Base-by-base conservation (phyloP, 2,888 invertebrate species). In the Pandemis heparana region DNA sequence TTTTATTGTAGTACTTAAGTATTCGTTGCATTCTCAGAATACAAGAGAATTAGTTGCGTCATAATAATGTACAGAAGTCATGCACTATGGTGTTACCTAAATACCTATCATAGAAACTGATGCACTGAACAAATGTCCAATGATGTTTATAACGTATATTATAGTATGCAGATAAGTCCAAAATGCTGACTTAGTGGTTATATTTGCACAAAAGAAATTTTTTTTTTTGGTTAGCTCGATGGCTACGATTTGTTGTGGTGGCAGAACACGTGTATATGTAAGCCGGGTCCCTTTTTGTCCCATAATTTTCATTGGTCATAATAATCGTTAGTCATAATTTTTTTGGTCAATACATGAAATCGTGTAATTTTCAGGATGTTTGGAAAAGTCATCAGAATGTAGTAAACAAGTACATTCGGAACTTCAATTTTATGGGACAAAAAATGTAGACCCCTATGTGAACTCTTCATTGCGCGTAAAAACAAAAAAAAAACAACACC, bases 131-230 rank as follows among this genome's bases (percentile, higher is more conserved):
- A 78, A 77, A 74, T 76, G 75, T 77, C 76, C 77, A 75, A 76
- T 75, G 65, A 74, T 72, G 63, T 72, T 62, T 64, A 41, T 79
- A 79, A 82, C 53, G 59, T 75, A 74, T 60, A 64, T 71, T 73
- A 70, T 64, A 72, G 41, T 76, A 70, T 71, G 64, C 75, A 68
- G 66, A 74, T 75, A 77, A 77, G 77, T 77, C 77, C 76, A 77
- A 76, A 70, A 75, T 75, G 75, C 65, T 76, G 68, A 75, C 70
- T 70, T 77, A 78, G 77, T 77, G 76, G 77, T 83, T 81, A 85
- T 81, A 85, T 84, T 85, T 86, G 89, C 89, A 89, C 90, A 87
- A 87, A 87, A 69, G 68, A 73, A 73, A 71, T 67, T 65, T 59
- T 72, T 59, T 2, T 32, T 70, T 41, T 69, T 70, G 74, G 69